A percentile compares a stretch with the other conserved stretches of the same genome.
phyloP scores from a whole-genome alignment of 1,140 invertebrate species.

The Grapholita molesta region DNA sequence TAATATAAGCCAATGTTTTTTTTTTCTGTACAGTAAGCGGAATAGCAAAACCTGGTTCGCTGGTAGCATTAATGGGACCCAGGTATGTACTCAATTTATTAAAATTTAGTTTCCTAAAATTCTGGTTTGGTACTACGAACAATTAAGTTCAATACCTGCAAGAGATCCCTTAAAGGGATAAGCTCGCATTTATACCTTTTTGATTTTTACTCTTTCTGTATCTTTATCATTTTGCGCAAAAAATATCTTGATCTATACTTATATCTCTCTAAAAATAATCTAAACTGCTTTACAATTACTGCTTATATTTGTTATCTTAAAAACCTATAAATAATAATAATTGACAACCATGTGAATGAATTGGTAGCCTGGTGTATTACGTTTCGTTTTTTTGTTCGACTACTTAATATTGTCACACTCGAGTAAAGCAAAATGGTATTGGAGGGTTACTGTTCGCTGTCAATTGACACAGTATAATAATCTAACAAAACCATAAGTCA shows the following conservation, averaged over 20 bases:
- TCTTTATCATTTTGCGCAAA: no score
- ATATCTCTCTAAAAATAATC: no score
- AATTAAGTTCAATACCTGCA: no score
- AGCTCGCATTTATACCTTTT: no score
- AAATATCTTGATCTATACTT: no score
- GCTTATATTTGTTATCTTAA: slow-evolving; percentile 6
- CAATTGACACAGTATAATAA: background rate
- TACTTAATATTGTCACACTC: background rate
- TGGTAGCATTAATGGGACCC: slow-evolving; percentile 94
- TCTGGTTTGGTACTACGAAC: no score
- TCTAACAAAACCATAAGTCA: background rate
- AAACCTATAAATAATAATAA: background rate
- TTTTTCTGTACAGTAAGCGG: slow-evolving; percentile 81
- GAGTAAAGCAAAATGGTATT: background rate
- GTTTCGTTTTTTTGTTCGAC: background rate
- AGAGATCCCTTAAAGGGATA: no score
- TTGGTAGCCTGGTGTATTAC: background rate
- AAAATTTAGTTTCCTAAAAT: background rate
- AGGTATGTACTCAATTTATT: slow-evolving; percentile 79
- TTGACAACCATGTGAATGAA: background rate
- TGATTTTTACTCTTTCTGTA: no score
- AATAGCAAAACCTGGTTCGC: slow-evolving; percentile 88
- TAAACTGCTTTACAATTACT: background rate
- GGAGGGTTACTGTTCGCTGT: background rate
- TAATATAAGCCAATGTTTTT: slow-evolving; percentile 19